Base-by-base conservation (phyloP, 2,113 vertebrate genomes). In the Passer domesticus region DNA sequence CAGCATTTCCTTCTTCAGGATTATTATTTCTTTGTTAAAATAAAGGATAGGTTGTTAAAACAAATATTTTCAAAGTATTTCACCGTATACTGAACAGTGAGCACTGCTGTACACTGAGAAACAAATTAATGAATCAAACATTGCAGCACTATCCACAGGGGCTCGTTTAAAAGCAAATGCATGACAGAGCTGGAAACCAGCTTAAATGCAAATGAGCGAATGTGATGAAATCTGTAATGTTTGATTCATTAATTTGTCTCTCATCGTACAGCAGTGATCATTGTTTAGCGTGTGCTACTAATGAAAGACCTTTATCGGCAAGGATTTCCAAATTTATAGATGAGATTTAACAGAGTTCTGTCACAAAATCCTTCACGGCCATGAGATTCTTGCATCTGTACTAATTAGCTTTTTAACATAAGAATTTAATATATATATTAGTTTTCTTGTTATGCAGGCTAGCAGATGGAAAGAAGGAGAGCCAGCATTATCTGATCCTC, bases 241-340 rank as follows among this genome's bases (percentile, higher is more conserved):
- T 95, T 97, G 92, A 97, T 96, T 97, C 94, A 96, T 96, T 97
- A 97, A 95, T 96, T 96, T 96, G 92, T 96, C 88, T 94, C 95
- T 96, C 95, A 78, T 91, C 1, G 3, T 96, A 96, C 93, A 92
- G 93, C 90, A 96, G 79, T 94, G 93, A 96, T 95, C 92, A 92
- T 94, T 95, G 94, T 95, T 96, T 90, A 96, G 79, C 35, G 8
- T 93, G 72, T 80, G 64, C 90, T 95, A 59, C 76, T 92, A 95
- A 92, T 88, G 93, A 88, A 96, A 94, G 92, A 92, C 76, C 76
- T 72, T 94, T 88, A 75, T 63, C 93, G 68, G 52, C 47, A 63
- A 80, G 43, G 35, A 63, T 77, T 90, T 89, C 67, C 64, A 86
- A 59, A 87, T 89, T 90, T 78, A 47, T 59, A 70, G 72, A 88